Conservation (phyloP, 2,888 invertebrate genomes). For the Clanis bilineata region DNA sequence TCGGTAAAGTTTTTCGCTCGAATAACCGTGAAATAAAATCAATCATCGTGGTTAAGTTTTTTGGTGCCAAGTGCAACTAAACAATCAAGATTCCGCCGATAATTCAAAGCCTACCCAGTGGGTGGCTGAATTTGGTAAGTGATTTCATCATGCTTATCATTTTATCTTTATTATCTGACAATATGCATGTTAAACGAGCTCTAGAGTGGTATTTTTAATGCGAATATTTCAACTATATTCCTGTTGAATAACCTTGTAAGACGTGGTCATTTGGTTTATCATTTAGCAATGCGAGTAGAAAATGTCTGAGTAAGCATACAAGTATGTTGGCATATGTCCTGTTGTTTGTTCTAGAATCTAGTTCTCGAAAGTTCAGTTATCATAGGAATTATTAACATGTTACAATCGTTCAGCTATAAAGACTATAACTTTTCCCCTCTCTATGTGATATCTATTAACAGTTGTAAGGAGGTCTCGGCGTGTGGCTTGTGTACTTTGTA, state of each 20-base stretch:
- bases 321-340: background rate
- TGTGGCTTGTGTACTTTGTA: background rate
- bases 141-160: slow-evolving; percentile 29
- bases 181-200: background rate
- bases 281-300: slow-evolving; percentile 23
- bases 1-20: slow-evolving; percentile 70
- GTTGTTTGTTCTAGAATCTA: background rate
- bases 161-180: slow-evolving; percentile 17
- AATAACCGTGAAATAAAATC: slow-evolving; percentile 71
- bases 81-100: slow-evolving; percentile 91
- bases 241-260: background rate
- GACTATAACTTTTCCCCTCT: background rate
- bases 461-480: background rate
- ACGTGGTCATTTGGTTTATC: background rate
- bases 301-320: slow-evolving; percentile 30
- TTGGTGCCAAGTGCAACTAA: slow-evolving; percentile 83
- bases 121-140: slow-evolving; percentile 89
- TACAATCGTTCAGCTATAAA: background rate
- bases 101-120: slow-evolving; percentile 90
- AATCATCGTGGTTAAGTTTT: slow-evolving; percentile 75
- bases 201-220: background rate
- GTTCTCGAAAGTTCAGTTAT: background rate
- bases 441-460: background rate
- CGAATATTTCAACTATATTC: background rate
- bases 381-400: no score